Evolutionary conservation across 2,797 vertebrate species (phyloP), one percentile per base, ranked within the genome.

Genomic region (Spinibarbus caldwelli): DNA sequence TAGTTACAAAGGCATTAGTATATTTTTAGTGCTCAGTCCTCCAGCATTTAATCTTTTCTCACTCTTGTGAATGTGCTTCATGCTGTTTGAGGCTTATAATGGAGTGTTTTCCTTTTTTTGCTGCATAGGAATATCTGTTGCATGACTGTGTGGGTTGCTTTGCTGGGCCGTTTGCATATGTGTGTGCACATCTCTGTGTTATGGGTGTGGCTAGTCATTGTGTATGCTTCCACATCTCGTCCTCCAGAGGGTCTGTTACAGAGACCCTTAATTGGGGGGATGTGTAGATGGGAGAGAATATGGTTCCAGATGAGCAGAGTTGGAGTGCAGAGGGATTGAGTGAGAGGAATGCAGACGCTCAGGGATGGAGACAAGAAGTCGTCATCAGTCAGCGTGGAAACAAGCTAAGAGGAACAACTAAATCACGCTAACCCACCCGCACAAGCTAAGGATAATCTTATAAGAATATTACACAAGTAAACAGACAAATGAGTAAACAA

Each of bases 21-120:
- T 89, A 88, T 89, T 89, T 90, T 89, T 87, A 88, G 88, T 79
- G 82, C 52, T 72, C 59, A 49, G 81, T 87, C 84, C 85, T 87
- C 72, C 78, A 78, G 83, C 75, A 21, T 87, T 85, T 83, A 83
- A 79, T 80, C 77, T 89, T 79, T 68, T 68, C 85, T 76, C 80
- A 83, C 86, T 87, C 77, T 71, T 73, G 76, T 86, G 88, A 86
- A 84, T 82, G 43, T 38, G 77, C 66, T 71, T 43, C 45, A 77
- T 82, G 71, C 80, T 82, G 82, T 84, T 62, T 72, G 52, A 85
- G n/a, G 68, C 75, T 73, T 79, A 66, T 76, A 76, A 85, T 85
- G 57, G 73, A 78, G 31, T 52, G 31, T 64, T 29, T 78, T 54
- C n/a, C 64, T 57, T 77, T 82, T 36, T 67, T 67, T 85, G 9